Evolutionary conservation across 2,797 vertebrate genomes (phyloP), one percentile per base, ranked within the genome.

Genomic region (Trachurus trachurus): DNA sequence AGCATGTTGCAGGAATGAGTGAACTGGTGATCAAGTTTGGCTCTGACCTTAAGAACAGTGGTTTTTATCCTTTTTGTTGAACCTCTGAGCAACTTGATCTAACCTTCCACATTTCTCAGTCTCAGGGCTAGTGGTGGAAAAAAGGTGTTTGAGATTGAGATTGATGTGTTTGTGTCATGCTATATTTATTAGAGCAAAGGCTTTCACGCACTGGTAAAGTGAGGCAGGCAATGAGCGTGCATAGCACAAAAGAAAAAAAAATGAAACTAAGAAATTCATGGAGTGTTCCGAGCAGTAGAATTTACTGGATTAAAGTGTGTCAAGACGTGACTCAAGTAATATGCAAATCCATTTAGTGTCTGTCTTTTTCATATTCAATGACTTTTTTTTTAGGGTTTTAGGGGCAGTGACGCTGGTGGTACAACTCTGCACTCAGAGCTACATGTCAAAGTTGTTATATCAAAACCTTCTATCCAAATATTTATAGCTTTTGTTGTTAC

Each of bases 121-220:
- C 66, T 82, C 44, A 34, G 71, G 71, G 85, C 76, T 80, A 56
- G 78, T 6, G 71, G 9, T 47, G 54, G 72, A 59, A 79, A 82
- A 60, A 88, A 87, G 83, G 70, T 88, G 85, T 87, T 26, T 26
- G 26, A 26, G 26, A 26, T 3, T 26, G 26, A 90, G 92, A 90
- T 91, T 87, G 76, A 90, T 86, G 85, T 79, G 73, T 92, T 89
- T 85, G 87, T 26, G 53, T 16, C 62, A 74, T 94, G 88, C 69
- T 93, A 91, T 92, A 94, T 94, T 93, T 85, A 94, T 92, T 76
- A 71, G 61, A 81, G 70, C 76, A 53, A 26, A 49, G 17, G 71
- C 86, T 90, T 86, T 93, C 75, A 88, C 88, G 73, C 66, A 72
- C 75, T 73, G 82, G 62, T 22, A 26, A 60, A 40, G 73, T 19